Base-by-base conservation (phyloP, 1,140 invertebrate species). In the Sarcophaga bullata region DNA sequence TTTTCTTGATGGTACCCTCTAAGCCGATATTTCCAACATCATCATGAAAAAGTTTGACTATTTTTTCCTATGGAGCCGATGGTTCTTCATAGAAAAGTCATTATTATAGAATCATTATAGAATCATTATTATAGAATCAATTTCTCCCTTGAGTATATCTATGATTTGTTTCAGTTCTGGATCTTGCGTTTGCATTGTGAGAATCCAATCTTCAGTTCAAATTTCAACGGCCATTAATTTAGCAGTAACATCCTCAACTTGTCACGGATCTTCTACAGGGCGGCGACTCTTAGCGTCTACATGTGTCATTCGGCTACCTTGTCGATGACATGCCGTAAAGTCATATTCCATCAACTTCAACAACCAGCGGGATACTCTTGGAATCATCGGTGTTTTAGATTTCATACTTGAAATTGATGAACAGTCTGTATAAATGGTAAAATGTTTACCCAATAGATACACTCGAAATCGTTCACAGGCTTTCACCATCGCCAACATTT, bases 401-500 rank as follows among this genome's bases (percentile, higher is more conserved):
- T 0, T 90, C 90, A 80, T 85, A 84, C n/a, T 80, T 8, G 84
- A 81, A 7, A 91, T 86, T 8, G 90, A 88, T 50, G 87, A 88
- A 81, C 90, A 91, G 85, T 86, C 90, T 6, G 81, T 90, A 54
- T 90, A 85, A 76, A 87, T 86, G 75, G 75, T 88, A 75, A 91
- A 91, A 11, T 75, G 47, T 11, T 87, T 88, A 0, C 88, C 89
- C 19, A 90, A 15, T 11, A 90, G 54, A 76, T 87, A 89, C 17
- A 86, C 83, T 15, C 87, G 84, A 73, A 90, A 91, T 25, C 84
- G 81, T 81, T 87, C 85, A 3, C 90, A 62, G 0, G 84, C 81
- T 68, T 82, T 58, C 6, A 87, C 83, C 8, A 88, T 84, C 6
- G 87, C 88, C 19, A 89, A 87, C 82, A 52, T 88, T 73, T 90